Conservation (phyloP, 2,113 vertebrate species). For the Nerophis lumbriciformis region DNA sequence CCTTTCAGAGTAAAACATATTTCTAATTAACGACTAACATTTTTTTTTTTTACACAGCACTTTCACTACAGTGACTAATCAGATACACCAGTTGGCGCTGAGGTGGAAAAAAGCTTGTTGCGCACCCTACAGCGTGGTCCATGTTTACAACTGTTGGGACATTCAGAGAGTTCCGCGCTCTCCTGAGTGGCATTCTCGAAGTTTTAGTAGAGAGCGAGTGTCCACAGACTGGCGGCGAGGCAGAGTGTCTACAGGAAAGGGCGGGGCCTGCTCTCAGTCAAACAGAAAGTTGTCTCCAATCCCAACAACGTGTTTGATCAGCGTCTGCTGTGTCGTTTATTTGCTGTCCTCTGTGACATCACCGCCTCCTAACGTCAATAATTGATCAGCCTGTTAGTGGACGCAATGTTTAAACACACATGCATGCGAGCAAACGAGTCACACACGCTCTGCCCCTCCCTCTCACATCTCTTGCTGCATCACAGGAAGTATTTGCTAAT, state of each 20-base stretch:
- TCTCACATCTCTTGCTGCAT: slow-evolving; percentile 11
- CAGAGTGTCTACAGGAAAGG: too few species aligned
- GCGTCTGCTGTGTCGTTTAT: slow-evolving; percentile 53
- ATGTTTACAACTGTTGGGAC: too few species aligned
- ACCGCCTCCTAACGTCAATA: slow-evolving; percentile 55
- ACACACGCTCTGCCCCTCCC: slow-evolving; percentile 31
- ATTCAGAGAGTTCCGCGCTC: too few species aligned
- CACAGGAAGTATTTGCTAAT: slow-evolving; percentile 59
- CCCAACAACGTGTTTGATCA: slow-evolving; percentile 2
- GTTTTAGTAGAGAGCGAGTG: too few species aligned
- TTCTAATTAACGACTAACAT: slow-evolving; percentile 52
- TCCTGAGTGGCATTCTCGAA: too few species aligned
- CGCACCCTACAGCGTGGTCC: too few species aligned
- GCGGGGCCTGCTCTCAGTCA: not conserved
- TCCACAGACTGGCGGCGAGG: too few species aligned
- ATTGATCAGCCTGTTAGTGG: slow-evolving; percentile 46
- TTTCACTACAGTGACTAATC: not conserved
- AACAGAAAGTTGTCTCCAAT: not conserved
- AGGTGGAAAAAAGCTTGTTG: not conserved
- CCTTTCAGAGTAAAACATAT: slow-evolving; percentile 23
- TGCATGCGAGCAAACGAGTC: slow-evolving; percentile 43
- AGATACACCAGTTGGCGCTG: not conserved
- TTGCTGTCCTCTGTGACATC: slow-evolving; percentile 68
- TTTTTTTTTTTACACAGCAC: not conserved
- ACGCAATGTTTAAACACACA: slow-evolving; percentile 28